Percentiles rank a stretch among this genome's conserved stretches.
These are phyloP conservation scores for Tachina grossa DNA, from an alignment of 2,888 invertebrate genomes.

Conservation along the genomic window DNA sequence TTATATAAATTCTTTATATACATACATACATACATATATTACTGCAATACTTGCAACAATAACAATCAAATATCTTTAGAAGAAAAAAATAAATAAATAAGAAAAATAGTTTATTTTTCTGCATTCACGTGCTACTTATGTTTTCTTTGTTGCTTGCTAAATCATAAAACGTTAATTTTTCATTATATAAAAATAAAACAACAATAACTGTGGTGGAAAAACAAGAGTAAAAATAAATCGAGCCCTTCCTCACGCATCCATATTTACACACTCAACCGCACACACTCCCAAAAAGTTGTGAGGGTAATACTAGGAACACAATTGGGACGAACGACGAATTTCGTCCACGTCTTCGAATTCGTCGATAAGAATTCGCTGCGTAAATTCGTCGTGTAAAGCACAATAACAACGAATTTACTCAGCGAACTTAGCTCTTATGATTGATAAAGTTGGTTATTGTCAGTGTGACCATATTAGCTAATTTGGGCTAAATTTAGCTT, in stretches of 20 bases:
- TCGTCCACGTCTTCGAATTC: no score
- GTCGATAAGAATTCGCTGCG: no score
- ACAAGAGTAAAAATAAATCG: conserved; percentile 24
- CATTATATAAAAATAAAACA: conserved; percentile 43
- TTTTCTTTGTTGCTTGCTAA: conserved; percentile 42
- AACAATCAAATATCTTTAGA: neutral
- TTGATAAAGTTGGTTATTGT: no score
- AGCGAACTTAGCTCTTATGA: no score
- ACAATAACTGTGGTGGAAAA: conserved; percentile 11
- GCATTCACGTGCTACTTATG: conserved; percentile 60
- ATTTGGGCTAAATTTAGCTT: no score
- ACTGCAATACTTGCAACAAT: neutral
- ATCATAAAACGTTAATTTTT: conserved; percentile 67
- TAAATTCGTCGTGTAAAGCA: no score
- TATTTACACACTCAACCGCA: conserved; percentile 10
- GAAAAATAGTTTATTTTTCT: conserved; percentile 47
- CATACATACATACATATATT: neutral
- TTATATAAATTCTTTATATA: no score
- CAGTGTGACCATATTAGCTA: no score
- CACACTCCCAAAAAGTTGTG: conserved; percentile 25
- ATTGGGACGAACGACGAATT: no score
- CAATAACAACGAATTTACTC: no score
- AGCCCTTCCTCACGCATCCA: conserved; percentile 27
- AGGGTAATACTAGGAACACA: no score
- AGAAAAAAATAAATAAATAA: conserved; percentile 1